Conservation (phyloP, 2,113 vertebrate species). For the Tor tambroides region DNA sequence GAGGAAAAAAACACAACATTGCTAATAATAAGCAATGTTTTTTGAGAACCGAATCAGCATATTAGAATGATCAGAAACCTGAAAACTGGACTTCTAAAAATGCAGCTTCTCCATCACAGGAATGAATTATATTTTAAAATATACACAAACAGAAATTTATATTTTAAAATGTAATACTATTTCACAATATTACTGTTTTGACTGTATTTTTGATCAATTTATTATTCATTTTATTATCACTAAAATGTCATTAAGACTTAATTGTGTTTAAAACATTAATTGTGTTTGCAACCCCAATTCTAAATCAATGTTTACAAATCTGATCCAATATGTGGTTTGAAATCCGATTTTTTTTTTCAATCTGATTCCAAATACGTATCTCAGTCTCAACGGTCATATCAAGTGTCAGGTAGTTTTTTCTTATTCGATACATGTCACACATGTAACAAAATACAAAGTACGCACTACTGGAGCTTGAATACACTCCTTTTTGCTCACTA, state of each 20-base stretch:
- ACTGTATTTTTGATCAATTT: no score
- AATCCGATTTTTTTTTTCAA: neutral
- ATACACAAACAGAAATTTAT: neutral
- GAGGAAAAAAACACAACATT: no score
- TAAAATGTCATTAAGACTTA: neutral
- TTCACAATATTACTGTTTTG: neutral
- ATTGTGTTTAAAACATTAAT: neutral
- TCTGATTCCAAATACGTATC: neutral
- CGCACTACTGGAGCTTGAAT: neutral
- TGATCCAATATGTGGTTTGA: slow-evolving; percentile 12
- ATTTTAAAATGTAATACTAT: neutral
- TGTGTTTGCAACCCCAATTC: neutral
- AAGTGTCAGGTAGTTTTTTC: neutral
- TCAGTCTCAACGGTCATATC: neutral
- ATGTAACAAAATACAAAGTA: slow-evolving; percentile 14
- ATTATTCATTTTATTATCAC: neutral
- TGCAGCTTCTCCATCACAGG: neutral
- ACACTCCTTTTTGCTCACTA: neutral
- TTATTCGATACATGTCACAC: neutral
- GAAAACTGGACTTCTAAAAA: neutral
- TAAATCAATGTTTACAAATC: neutral
- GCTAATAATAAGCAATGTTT: no score
- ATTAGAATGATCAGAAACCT: no score
- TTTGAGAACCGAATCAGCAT: no score
- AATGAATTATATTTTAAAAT: no score